A percentile compares a stretch with the other conserved stretches of the same genome.
These are phyloP conservation scores for Hermetia illucens DNA, from an alignment of 1,140 invertebrate species.

Conservation along the genomic window DNA sequence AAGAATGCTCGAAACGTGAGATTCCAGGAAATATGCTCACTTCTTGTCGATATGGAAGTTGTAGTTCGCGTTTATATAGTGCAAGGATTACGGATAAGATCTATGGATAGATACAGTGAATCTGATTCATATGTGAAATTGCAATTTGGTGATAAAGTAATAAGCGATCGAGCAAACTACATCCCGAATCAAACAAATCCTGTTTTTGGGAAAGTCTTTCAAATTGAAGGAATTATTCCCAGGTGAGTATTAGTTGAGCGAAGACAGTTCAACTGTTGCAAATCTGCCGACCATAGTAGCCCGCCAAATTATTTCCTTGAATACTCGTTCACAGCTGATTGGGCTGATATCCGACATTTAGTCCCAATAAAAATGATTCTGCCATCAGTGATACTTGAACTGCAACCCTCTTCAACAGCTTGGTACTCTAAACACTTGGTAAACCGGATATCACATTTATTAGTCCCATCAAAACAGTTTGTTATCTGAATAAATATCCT, in stretches of 20 bases:
- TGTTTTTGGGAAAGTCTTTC: conserved; percentile 52
- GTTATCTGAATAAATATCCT: too few relatives aligned
- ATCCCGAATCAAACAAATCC: conserved; percentile 71
- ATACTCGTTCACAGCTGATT: too few relatives aligned
- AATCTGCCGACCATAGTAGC: too few relatives aligned
- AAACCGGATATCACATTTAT: too few relatives aligned
- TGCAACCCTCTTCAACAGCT: too few relatives aligned
- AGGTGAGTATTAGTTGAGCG: conserved; percentile 14
- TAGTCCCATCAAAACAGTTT: too few relatives aligned
- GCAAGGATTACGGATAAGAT: conserved; percentile 49
- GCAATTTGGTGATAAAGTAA: conserved; percentile 45
- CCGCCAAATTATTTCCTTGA: too few relatives aligned
- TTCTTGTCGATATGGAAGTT: conserved; percentile 31
- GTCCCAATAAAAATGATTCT: too few relatives aligned
- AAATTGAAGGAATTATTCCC: conserved; percentile 17
- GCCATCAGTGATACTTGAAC: too few relatives aligned
- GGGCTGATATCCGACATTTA: too few relatives aligned
- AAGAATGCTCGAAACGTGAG: background rate
- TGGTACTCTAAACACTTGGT: too few relatives aligned
- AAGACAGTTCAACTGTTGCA: conserved; percentile 65
- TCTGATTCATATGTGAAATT: conserved; percentile 68
- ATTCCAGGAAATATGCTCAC: background rate
- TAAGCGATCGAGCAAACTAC: conserved; percentile 60
- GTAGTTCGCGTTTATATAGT: conserved; percentile 68
- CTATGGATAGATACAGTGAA: conserved; percentile 56